phyloP scores from a whole-genome alignment of 2,797 vertebrate species.

The Halcyon smyrnensis region DNA sequence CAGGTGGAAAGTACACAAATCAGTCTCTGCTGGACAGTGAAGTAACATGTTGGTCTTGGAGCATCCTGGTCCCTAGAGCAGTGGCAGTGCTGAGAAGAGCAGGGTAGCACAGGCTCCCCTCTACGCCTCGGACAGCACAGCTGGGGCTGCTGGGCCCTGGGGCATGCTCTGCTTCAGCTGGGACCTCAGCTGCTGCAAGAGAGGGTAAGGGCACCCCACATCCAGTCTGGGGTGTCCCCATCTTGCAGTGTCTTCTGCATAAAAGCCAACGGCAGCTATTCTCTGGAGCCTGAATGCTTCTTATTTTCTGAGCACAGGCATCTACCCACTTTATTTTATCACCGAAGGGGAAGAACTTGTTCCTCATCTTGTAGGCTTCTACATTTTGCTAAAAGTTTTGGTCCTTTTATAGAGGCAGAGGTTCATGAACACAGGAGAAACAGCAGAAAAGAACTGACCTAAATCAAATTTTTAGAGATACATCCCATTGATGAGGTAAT shows the following conservation, averaged over 20 bases:
- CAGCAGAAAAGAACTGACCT: not conserved
- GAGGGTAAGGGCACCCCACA: not conserved
- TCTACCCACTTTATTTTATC: not conserved
- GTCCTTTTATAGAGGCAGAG: constrained; percentile 47
- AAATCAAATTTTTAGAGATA: constrained; percentile 80
- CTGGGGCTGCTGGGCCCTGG: accelerated
- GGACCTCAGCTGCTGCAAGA: accelerated
- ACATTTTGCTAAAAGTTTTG: constrained; percentile 21
- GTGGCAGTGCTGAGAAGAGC: not conserved
- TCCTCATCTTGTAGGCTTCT: constrained; percentile 20
- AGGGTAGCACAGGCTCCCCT: not conserved
- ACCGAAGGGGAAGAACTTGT: not conserved
- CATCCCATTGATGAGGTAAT: constrained; percentile 99
- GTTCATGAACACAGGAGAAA: constrained; percentile 1
- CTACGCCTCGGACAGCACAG: accelerated
- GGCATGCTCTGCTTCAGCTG: accelerated
- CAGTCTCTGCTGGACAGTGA: not conserved
- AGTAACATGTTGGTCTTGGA: accelerated
- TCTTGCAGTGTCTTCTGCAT: not conserved
- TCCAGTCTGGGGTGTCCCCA: not conserved
- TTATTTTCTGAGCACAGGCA: not conserved
- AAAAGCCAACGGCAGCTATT: not conserved
- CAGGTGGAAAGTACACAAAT: not conserved
- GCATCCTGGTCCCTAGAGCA: accelerated
- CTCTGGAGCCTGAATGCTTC: not conserved